Evolutionary conservation across 1,140 invertebrate genomes (phyloP).

Genomic region (honey bee (Apis mellifera)): DNA sequence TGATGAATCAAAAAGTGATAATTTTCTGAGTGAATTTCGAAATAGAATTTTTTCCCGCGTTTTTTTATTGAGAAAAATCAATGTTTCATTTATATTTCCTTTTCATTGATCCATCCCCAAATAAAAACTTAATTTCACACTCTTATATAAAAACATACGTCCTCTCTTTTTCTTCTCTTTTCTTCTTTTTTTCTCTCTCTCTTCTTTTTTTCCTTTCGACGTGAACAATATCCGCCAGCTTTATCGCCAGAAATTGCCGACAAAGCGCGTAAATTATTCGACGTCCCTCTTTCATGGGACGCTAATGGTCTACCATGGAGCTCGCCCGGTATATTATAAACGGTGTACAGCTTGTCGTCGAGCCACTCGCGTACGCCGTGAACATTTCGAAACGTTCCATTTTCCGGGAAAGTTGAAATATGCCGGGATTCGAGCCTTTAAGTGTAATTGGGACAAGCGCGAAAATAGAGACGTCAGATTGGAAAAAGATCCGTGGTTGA

Average conservation of each 20-base stretch:
- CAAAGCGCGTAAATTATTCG: slow-evolving; percentile 45
- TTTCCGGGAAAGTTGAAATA: slow-evolving; percentile 12
- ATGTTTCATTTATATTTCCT: too few species aligned
- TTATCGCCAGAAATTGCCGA: slow-evolving; percentile 3
- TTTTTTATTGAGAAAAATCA: too few species aligned
- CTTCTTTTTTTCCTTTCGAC: not conserved
- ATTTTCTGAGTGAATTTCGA: too few species aligned
- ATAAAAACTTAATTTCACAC: too few species aligned
- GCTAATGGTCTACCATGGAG: slow-evolving; percentile 31
- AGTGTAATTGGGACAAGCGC: not conserved
- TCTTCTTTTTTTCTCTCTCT: too few species aligned
- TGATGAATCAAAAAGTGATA: too few species aligned
- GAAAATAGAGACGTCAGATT: not conserved
- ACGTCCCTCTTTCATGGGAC: slow-evolving; percentile 31
- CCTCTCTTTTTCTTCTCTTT: not conserved
- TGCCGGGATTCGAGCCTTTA: slow-evolving; percentile 20
- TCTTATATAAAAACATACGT: not conserved
- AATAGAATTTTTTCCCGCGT: too few species aligned
- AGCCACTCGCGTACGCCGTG: slow-evolving; percentile 23
- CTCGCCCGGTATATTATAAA: slow-evolving; percentile 17
- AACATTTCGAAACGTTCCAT: slow-evolving; percentile 30
- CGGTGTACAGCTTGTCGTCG: slow-evolving; percentile 40
- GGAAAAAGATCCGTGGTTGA: not conserved
- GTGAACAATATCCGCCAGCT: not conserved
- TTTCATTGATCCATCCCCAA: too few species aligned